Conservation (phyloP, 2,888 invertebrate species). For the Dioctria rufipes region DNA sequence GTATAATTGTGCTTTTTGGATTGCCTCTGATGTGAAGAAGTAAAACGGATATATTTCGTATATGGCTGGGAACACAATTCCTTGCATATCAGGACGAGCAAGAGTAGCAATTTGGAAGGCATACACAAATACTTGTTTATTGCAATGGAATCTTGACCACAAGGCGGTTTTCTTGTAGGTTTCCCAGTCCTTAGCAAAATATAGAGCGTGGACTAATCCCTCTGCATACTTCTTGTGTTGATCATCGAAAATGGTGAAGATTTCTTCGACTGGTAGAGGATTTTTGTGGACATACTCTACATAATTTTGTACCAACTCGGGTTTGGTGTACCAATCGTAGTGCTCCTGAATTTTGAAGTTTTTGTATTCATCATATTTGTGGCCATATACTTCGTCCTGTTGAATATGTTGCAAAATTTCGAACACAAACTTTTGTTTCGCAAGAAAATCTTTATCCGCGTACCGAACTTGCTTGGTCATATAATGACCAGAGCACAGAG, state of each 20-base stretch:
- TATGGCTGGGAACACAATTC: constrained; percentile 77
- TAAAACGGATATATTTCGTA: constrained; percentile 79
- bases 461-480: constrained; percentile 65
- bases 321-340: constrained; percentile 75
- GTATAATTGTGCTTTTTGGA: constrained; percentile 71
- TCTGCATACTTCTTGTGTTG: constrained; percentile 73
- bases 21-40: constrained; percentile 76
- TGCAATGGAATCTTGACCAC: constrained; percentile 78
- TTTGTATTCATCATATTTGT: constrained; percentile 73
- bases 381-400: constrained; percentile 73
- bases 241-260: constrained; percentile 65
- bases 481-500: constrained; percentile 60
- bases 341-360: constrained; percentile 76
- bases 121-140: constrained; percentile 78
- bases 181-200: constrained; percentile 80
- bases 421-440: constrained; percentile 73
- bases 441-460: constrained; percentile 74
- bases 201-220: constrained; percentile 77
- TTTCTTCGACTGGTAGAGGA: constrained; percentile 66
- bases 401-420: constrained; percentile 74
- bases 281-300: constrained; percentile 74
- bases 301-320: constrained; percentile 75
- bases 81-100: constrained; percentile 75
- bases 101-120: constrained; percentile 75
- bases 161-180: constrained; percentile 81